Conservation (phyloP, 2,797 vertebrate genomes). For the Diceros bicornis region DNA sequence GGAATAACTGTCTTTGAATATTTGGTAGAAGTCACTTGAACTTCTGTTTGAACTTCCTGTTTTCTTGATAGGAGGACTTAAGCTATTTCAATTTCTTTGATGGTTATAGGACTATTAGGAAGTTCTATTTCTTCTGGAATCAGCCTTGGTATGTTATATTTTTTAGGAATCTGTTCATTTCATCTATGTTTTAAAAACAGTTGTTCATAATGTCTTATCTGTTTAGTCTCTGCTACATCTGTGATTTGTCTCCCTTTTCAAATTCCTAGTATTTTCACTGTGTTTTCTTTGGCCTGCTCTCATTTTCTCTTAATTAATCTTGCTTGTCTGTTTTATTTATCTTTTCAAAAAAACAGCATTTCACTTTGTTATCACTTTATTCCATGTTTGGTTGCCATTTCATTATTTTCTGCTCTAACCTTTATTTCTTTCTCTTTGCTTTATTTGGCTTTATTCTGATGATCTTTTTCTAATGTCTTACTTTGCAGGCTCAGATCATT, state of each 20-base stretch:
- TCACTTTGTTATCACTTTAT: not conserved
- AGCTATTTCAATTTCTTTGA: not conserved
- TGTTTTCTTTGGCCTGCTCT: not conserved
- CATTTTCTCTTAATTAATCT: not conserved
- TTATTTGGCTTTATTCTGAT: constrained; percentile 47
- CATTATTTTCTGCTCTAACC: not conserved
- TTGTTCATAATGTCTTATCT: not conserved
- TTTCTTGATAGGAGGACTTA: not conserved
- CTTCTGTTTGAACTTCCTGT: not conserved
- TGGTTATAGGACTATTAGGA: not conserved
- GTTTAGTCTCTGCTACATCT: not conserved
- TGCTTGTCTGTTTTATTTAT: not conserved
- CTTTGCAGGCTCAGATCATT: not conserved
- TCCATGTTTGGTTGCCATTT: not conserved
- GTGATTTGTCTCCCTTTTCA: not conserved
- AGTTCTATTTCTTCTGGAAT: constrained; percentile 34
- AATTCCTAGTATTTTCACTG: not conserved
- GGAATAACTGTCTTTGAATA: not conserved
- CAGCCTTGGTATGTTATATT: not conserved
- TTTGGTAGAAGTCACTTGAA: not conserved
- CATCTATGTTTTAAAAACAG: not conserved
- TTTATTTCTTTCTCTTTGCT: not conserved
- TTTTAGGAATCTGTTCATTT: not conserved
- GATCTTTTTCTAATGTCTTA: constrained; percentile 32
- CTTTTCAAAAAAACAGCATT: not conserved